Evolutionary conservation across 2,113 vertebrate genomes (phyloP), one percentile per base, ranked within the genome.

Genomic region (Aegotheles bennettii): DNA sequence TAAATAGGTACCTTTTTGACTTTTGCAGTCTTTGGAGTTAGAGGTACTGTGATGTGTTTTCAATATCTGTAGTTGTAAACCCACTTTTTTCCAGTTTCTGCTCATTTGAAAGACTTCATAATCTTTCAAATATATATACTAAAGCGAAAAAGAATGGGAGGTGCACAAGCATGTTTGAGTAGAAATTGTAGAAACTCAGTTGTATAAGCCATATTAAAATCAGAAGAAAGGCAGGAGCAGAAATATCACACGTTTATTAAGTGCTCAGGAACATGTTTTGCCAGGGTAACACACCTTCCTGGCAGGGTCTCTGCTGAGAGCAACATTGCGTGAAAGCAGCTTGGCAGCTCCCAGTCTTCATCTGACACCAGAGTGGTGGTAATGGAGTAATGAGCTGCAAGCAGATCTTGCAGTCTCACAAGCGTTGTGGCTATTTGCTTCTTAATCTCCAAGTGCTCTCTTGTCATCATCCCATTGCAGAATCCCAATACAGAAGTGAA

Each of bases 251-350:
- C n/a, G 16, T 45, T 33, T 53, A 18, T 60, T 53, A 54, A 42
- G 26, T 17, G 25, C 14, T 3, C 21, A 43, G 36, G 43, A 53
- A 24, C 1, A 0, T 59, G 3, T 71, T 93, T 91, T 90, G 23
- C 24, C 1, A 1, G 15, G 26, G 29, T 70, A 51, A 5, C 35
- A 7, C 20, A 23, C 31, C 16, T 85, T 70, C 21, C 31, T 0
- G 2, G 12, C 24, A 51, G 67, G 48, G 36, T 56, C 20, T 84
- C 40, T 26, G n/a, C 26, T 47, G 57, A 73, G 16, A 60, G 29
- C 50, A 77, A 29, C 33, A 10, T 29, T 79, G 31, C 0, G 0
- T 61, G 47, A 56, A 31, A 1, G 1, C 59, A 47, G 59, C 19
- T 35, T 36, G 48, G 63, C 57, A 89, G 68, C 64, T 82, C 56